Evolutionary conservation across 2,888 invertebrate genomes (phyloP).

Genomic region (Xanthorhoe designata): DNA sequence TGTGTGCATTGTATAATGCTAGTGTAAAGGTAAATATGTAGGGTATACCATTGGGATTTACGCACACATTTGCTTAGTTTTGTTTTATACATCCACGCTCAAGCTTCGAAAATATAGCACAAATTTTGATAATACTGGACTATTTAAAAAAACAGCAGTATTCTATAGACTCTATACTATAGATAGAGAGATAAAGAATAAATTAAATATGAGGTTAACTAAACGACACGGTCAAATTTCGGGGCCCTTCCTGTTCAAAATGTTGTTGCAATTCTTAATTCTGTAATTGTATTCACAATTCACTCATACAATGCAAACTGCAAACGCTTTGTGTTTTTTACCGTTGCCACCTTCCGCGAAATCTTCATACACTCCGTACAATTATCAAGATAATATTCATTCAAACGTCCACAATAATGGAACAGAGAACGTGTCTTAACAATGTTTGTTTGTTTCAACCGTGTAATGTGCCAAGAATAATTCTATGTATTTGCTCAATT

Average conservation of each 20-base stretch:
- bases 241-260: constrained; percentile 7
- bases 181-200: background rate
- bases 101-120: background rate
- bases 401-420: constrained; percentile 36
- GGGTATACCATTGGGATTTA: background rate
- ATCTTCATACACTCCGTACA: constrained; percentile 23
- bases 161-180: background rate
- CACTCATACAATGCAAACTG: constrained; percentile 15
- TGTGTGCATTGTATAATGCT: background rate
- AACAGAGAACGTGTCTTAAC: constrained; percentile 31
- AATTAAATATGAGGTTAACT: background rate
- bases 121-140: background rate
- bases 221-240: background rate
- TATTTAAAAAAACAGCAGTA: background rate
- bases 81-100: background rate
- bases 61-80: background rate
- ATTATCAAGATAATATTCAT: constrained; percentile 35
- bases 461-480: constrained; percentile 10
- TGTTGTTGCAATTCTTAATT: constrained; percentile 10
- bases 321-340: constrained; percentile 37
- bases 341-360: constrained; percentile 37
- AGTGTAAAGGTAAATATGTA: too few relatives aligned
- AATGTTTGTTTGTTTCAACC: constrained; percentile 10
- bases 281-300: constrained; percentile 20
- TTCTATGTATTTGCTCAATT: background rate